Base-by-base conservation (phyloP, 1,140 invertebrate genomes). In the Eumeta japonica region DNA sequence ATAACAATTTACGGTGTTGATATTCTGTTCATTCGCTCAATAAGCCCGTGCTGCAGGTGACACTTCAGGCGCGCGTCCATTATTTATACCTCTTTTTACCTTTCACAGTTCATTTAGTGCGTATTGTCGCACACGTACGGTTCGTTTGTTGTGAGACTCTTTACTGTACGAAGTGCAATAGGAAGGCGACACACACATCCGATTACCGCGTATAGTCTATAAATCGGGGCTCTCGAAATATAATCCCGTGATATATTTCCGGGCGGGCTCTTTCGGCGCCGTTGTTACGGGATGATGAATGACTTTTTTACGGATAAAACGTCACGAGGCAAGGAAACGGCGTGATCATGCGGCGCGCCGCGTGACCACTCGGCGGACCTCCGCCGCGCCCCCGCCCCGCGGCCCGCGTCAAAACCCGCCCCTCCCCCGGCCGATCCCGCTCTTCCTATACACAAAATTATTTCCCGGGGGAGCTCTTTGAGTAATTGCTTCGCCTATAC, bases 391-490 rank as follows among this genome's bases (percentile, higher is more conserved):
- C 15, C 27, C 16, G 13, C 24, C 27, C 20, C 20, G 27, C 10
- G 20, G 24, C 20, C 34, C 32, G 41, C 59, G 58, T 58, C 60
- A 62, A 56, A 58, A 57, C 51, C 59, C 54, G 58, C 53, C 54
- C 58, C 58, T 52, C 48, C 18, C 47, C 50, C 50, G 59, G 61
- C n/a, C n/a, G n/a, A n/a, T n/a, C n/a, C n/a, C n/a, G n/a, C n/a
- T n/a, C n/a, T n/a, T n/a, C n/a, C 39, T 7, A 24, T 42, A 47
- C 45, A 49, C 45, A 48, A 45, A 50, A 54, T 44, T 50, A 50
- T 55, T 58, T 53, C 51, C 49, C 37, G 19, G 13, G 24, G 31
- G 37, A 31, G 5, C 20, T 24, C n/a, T 5, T 24, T 24, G 20
- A 24, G n/a, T 24, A 24, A 24, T 24, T 7, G 20, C 5, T 5